Evolutionary conservation across 2,888 invertebrate genomes (phyloP), one percentile per base, ranked within the genome.

Genomic region (Leuctra nigra): DNA sequence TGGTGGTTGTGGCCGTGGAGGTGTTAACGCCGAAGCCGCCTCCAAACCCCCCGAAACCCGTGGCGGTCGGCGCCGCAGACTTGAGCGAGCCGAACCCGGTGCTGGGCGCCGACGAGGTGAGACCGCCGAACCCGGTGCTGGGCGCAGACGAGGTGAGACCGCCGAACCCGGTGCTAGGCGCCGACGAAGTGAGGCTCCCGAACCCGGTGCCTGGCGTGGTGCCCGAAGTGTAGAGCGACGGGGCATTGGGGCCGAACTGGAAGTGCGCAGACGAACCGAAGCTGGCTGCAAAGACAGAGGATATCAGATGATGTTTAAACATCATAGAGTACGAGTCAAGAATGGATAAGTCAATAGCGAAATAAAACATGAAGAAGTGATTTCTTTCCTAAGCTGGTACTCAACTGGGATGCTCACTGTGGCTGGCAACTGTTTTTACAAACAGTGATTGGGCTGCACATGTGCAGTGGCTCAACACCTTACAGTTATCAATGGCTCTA

Each of bases 1-100:
- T 33, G 18, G 57, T 57, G 22, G 53, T 39, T 1, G 57, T 58
- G 23, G 61, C 54, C 20, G 60, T 54, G 4, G 55, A 38, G 1
- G 56, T 54, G 13, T 61, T 58, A 11, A 57, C 55, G 4, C 63
- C 61, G 54, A 63, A 64, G 7, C 59, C 55, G 39, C 38, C 53
- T 57, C 54, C 61, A 41, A 59, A 59, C 13, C 48, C 44, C 20
- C 73, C 73, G 63, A 73, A 73, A 52, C 73, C 70, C 29, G 68
- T 59, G 63, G 67, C 66, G 7, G 66, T 61, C 1, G 68, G 57
- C 16, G 67, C 62, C 39, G 69, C 66, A 18, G 68, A 69, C n/a
- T 73, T 77, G 68, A 78, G 77, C 39, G 70, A 66, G 6, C 74
- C 74, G 64, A 76, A 76, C 11, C 73, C 73, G 18, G 54, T 55